phyloP scores from a whole-genome alignment of 2,888 invertebrate genomes.

The Apotomis turbidana region DNA sequence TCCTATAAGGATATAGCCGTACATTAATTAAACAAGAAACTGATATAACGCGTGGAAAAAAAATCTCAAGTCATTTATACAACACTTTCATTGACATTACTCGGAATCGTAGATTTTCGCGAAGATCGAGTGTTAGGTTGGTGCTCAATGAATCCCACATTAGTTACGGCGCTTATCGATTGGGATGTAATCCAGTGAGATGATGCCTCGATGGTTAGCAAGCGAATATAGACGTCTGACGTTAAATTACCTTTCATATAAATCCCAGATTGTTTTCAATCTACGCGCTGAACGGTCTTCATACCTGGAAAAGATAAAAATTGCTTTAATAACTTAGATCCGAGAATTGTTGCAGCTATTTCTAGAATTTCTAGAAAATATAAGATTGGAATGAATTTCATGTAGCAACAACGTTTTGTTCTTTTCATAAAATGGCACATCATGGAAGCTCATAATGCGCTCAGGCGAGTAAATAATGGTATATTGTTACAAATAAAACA shows the following conservation, averaged over 20 bases:
- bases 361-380: not conserved
- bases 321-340: slow-evolving; percentile 33
- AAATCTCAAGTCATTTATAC: too few relatives aligned
- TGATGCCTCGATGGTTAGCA: slow-evolving; percentile 22
- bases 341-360: not conserved
- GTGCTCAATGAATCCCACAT: not conserved
- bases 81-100: too few relatives aligned
- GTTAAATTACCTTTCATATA: slow-evolving; percentile 72
- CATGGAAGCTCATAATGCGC: not conserved
- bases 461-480: slow-evolving; percentile 2
- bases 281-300: slow-evolving; percentile 68
- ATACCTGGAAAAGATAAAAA: slow-evolving; percentile 63
- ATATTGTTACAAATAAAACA: slow-evolving; percentile 6
- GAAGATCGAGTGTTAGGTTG: too few relatives aligned
- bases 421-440: not conserved
- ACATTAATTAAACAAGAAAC: too few relatives aligned
- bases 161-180: slow-evolving; percentile 1
- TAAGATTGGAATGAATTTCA: not conserved
- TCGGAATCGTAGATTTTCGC: too few relatives aligned
- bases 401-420: not conserved
- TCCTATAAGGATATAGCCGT: too few relatives aligned
- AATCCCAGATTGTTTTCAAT: slow-evolving; percentile 68
- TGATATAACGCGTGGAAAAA: too few relatives aligned
- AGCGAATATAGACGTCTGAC: slow-evolving; percentile 40
- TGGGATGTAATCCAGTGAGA: slow-evolving; percentile 22